A percentile compares a stretch with the other conserved stretches of the same genome.
Evolutionary conservation across 2,113 vertebrate species (phyloP).

Genomic region (Carollia perspicillata): DNA sequence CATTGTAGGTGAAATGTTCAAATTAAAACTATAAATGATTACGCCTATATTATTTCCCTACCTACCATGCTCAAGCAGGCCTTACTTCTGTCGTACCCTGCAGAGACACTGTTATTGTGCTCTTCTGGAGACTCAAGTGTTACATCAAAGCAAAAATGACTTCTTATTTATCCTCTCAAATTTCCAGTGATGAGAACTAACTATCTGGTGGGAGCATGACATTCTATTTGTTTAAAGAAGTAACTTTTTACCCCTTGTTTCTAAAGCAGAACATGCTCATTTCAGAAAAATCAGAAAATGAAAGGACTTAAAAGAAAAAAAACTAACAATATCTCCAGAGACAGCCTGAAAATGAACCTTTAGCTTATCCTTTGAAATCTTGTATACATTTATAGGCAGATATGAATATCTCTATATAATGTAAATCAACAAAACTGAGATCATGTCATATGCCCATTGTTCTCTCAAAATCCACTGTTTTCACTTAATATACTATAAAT

Average conservation of each 20-base stretch:
- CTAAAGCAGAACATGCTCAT: neutral
- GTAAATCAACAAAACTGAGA: neutral
- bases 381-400: neutral
- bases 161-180: neutral
- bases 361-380: neutral
- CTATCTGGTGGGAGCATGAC: neutral
- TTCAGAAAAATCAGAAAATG: slow-evolving; percentile 32
- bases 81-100: too few species aligned
- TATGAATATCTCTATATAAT: neutral
- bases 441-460: neutral
- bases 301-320: neutral
- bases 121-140: neutral
- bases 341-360: neutral
- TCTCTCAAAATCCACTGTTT: neutral
- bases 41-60: too few species aligned
- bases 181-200: neutral
- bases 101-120: neutral
- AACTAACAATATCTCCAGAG: neutral
- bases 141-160: neutral
- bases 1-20: too few species aligned
- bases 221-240: slow-evolving; percentile 23
- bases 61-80: too few species aligned
- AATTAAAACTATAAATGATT: too few species aligned
- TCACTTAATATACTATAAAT: neutral
- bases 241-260: neutral